phyloP scores from a whole-genome alignment of 2,888 invertebrate species.

The Azorinus chamasolen region DNA sequence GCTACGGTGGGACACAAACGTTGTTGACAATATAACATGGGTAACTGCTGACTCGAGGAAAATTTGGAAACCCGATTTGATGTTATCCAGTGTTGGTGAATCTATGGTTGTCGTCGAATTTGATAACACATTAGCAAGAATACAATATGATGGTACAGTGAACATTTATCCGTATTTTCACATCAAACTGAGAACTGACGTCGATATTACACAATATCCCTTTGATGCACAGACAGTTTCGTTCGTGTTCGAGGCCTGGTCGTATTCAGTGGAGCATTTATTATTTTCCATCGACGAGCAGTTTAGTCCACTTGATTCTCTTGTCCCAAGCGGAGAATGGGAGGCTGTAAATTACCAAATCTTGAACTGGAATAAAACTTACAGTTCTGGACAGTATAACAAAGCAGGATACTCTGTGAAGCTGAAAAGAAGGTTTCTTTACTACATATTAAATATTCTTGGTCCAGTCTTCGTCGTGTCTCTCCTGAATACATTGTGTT shows the following conservation, averaged over 20 bases:
- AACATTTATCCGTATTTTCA: conserved; percentile 20
- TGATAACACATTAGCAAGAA: conserved; percentile 11
- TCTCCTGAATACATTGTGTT: conserved; percentile 20
- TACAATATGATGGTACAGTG: conserved; percentile 24
- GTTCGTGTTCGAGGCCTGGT: conserved; percentile 27
- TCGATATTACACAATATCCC: conserved; percentile 25
- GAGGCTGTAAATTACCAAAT: not conserved
- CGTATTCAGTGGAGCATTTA: conserved; percentile 5
- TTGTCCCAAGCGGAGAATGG: conserved; percentile 15
- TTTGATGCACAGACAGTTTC: conserved; percentile 33
- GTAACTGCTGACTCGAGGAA: conserved; percentile 29
- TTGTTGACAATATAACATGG: conserved; percentile 23
- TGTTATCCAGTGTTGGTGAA: conserved; percentile 7
- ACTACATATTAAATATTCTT: conserved; percentile 29
- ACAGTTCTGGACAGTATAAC: not conserved
- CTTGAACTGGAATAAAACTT: conserved; percentile 2
- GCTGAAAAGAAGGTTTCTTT: conserved; percentile 18
- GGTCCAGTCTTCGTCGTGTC: conserved; percentile 27
- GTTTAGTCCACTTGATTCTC: not conserved
- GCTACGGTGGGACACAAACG: conserved; percentile 15
- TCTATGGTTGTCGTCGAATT: conserved; percentile 2
- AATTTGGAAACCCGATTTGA: conserved; percentile 47
- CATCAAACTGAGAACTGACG: conserved; percentile 9
- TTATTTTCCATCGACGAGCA: not conserved
- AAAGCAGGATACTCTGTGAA: conserved; percentile 14